phyloP scores from a whole-genome alignment of 37 sponge, comb jelly and placozoan species.

The Beroe ovata region DNA sequence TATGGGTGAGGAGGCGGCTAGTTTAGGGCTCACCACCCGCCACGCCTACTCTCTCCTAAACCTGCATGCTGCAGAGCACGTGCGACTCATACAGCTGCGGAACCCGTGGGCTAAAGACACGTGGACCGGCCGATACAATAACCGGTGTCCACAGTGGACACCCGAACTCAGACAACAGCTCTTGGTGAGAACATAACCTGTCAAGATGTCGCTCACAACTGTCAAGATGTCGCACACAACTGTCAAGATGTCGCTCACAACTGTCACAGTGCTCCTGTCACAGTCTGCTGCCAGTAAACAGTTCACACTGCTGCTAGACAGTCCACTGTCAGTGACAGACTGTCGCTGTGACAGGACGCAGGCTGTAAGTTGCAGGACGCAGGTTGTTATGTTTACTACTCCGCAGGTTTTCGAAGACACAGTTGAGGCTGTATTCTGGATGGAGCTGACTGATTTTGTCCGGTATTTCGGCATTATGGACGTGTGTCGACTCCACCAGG shows the following conservation, averaged over 20 bases:
- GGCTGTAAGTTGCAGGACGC: too few relatives aligned
- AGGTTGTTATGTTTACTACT: not conserved
- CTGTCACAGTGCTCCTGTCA: too few relatives aligned
- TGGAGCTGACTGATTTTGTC: constrained; percentile 53
- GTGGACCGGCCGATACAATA: constrained; percentile 44
- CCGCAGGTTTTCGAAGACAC: constrained; percentile 49
- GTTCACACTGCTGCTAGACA: too few relatives aligned
- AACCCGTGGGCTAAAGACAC: constrained; percentile 63
- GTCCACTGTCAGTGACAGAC: too few relatives aligned
- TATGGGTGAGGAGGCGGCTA: constrained; percentile 50
- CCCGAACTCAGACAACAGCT: constrained; percentile 14
- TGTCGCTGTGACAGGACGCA: too few relatives aligned
- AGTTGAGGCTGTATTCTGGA: constrained; percentile 46
- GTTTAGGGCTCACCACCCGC: constrained; percentile 58
- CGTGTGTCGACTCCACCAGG: constrained; percentile 43
- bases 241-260: too few relatives aligned
- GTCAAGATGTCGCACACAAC: too few relatives aligned
- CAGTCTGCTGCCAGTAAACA: too few relatives aligned
- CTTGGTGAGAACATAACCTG: too few relatives aligned
- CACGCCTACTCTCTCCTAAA: constrained; percentile 64
- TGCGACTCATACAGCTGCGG: constrained; percentile 19
- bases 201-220: too few relatives aligned
- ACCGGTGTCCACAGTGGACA: constrained; percentile 31
- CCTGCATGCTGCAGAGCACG: not conserved
- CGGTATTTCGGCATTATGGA: constrained; percentile 19